Base-by-base conservation (phyloP, 2,113 vertebrate genomes). In the Triplophysa tibetana region DNA sequence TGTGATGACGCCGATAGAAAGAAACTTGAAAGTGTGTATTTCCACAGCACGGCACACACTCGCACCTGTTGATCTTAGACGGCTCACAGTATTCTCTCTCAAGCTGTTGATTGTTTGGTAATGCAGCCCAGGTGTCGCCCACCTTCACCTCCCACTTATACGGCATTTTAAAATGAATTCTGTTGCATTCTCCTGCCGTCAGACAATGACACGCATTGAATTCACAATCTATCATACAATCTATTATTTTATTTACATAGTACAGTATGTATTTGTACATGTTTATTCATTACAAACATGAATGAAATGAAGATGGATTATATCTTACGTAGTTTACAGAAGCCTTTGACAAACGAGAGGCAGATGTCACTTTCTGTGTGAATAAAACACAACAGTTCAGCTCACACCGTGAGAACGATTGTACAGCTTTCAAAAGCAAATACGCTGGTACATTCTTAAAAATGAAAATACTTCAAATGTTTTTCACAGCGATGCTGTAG, bases 71-170 rank as follows among this genome's bases (percentile, higher is more conserved):
- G 19, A 24, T 81, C 19, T 85, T 86, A 21, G 10, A 50, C 3
- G 88, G 88, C 68, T 88, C 58, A 17, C 86, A 87, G 80, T 70
- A 89, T n/a, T 82, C 84, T 24, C 56, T 81, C 80, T 89, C 88
- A 21, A 88, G 82, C 2, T 58, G 43, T 62, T 88, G 84, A 29
- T 66, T 88, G 17, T 85, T 63, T 16, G 75, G 79, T 26, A 89
- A 56, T 12, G 80, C 65, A 0, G 54, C 78, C 88, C 88, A 89
- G 2, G 16, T 58, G 2, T n/a, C 0, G 4, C 43, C 61, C 6
- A 43, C 48, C 0, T 77, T 79, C 50, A 85, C 45, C 73, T 89
- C 77, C 88, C 88, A 89, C 38, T 77, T 79, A 77, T 88, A 89
- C 0, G 88, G 87, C 77, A 88, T 58, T 6, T 72, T 70, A 63